These are phyloP conservation scores for Oreocharis arfaki DNA, from an alignment of 2,113 vertebrate genomes.

Conservation along the genomic window DNA sequence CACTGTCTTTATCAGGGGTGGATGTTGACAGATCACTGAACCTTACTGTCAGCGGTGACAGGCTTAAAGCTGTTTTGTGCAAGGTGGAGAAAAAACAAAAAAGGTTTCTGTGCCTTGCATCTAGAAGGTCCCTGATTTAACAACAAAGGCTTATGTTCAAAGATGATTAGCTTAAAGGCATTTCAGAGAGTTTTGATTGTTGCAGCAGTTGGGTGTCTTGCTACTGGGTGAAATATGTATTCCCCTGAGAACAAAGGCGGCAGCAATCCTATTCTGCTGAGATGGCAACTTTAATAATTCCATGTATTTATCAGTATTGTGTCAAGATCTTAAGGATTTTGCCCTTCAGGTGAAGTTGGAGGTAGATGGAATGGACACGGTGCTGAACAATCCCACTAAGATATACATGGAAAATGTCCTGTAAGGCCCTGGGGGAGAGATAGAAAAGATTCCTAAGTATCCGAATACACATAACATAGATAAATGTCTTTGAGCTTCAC, in stretches of 20 bases:
- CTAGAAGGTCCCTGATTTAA: constrained; percentile 71
- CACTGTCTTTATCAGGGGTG: constrained; percentile 90
- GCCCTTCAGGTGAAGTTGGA: constrained; percentile 73
- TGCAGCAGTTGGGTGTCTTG: constrained; percentile 72
- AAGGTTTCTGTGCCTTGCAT: constrained; percentile 67
- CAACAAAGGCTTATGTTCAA: constrained; percentile 78
- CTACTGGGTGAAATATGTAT: constrained; percentile 77
- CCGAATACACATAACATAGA: constrained; percentile 57
- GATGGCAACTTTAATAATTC: constrained; percentile 80
- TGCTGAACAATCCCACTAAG: constrained; percentile 66
- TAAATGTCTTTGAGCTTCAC: constrained; percentile 57
- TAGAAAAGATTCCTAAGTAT: constrained; percentile 59
- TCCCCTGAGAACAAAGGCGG: constrained; percentile 76
- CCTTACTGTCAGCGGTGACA: constrained; percentile 84
- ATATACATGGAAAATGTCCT: constrained; percentile 66
- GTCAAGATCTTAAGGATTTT: constrained; percentile 76
- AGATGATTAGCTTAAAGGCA: constrained; percentile 80
- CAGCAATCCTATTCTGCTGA: constrained; percentile 71
- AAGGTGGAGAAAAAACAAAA: constrained; percentile 71
- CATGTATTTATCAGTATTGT: constrained; percentile 77
- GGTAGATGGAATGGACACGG: constrained; percentile 62
- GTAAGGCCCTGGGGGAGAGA: constrained; percentile 48
- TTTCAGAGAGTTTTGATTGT: constrained; percentile 74
- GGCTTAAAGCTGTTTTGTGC: constrained; percentile 80
- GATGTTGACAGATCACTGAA: constrained; percentile 93